Evolutionary conservation across 1,140 invertebrate species (phyloP).

Genomic region (Hypsibius dujardini): DNA sequence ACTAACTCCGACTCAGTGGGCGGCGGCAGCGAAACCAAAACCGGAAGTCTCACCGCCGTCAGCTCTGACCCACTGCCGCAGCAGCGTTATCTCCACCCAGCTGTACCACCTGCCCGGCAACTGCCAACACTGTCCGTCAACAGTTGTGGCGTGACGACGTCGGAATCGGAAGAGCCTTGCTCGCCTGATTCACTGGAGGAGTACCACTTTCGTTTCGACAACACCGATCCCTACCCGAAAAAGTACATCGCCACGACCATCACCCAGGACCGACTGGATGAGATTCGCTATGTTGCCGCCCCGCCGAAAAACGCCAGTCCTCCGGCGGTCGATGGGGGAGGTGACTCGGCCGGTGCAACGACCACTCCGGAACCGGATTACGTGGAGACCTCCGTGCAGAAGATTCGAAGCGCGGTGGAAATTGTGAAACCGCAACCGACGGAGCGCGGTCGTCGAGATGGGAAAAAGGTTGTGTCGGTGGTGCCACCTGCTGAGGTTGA

Average conservation of each 20-base stretch:
- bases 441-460: too few relatives aligned
- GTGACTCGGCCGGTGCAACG: not conserved
- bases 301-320: not conserved
- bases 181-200: conserved; percentile 1
- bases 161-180: not conserved
- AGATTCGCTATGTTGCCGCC: not conserved
- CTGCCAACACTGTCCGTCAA: too few relatives aligned
- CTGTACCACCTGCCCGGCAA: not conserved
- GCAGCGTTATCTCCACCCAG: not conserved
- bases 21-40: not conserved
- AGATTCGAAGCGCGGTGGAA: too few relatives aligned
- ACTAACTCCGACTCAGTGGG: not conserved
- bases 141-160: not conserved
- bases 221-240: not conserved
- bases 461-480: too few relatives aligned
- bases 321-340: not conserved
- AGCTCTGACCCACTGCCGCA: not conserved
- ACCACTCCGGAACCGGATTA: conserved; percentile 4
- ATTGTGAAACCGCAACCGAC: too few relatives aligned
- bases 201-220: not conserved
- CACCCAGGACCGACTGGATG: not conserved
- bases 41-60: not conserved
- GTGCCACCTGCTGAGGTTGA: too few relatives aligned
- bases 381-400: not conserved
- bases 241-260: not conserved